Evolutionary conservation across 1,140 invertebrate species (phyloP).

Genomic region (honey bee (Apis mellifera)): Amel_HAv3.1 CM009932.2:11876501-11877000

Average conservation of each 20-base stretch:
- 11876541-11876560: background rate
- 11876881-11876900: constrained; percentile 12
- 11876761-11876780: constrained; percentile 34
- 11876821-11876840: constrained; percentile 39
- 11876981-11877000: background rate
- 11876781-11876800: background rate
- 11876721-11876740: constrained; percentile 35
- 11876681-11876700: too few species aligned
- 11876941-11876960: background rate
- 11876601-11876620: too few species aligned
- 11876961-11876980: background rate
- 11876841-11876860: background rate
- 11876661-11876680: too few species aligned
- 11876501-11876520: too few species aligned
- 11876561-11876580: too few species aligned
- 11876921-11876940: constrained; percentile 1
- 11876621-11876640: too few species aligned
- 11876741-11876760: constrained; percentile 21
- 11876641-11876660: too few species aligned
- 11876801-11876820: background rate
- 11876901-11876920: constrained; percentile 6
- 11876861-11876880: constrained; percentile 26
- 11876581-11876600: too few species aligned
- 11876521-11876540: background rate
- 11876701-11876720: background rate